Evolutionary conservation across 2,113 vertebrate genomes (phyloP), one percentile per base, ranked within the genome.

Genomic region (Syngnathus scovelli): DNA sequence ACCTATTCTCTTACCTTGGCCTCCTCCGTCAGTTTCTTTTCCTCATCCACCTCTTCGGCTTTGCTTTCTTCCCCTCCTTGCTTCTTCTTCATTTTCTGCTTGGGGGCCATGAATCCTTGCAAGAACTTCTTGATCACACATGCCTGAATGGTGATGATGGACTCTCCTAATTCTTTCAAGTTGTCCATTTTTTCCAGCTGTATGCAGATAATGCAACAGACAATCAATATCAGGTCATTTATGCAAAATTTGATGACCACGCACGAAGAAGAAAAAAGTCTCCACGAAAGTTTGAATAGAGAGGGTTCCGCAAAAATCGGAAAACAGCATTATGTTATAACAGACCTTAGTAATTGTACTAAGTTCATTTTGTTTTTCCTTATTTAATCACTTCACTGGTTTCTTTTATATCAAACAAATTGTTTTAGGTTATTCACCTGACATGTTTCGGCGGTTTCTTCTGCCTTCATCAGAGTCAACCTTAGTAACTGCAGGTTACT

Each of bases 61-160:
- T 95, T 97, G 55, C 91, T 91, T 70, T 96, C 96, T 5, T 94
- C 96, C 16, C 87, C 91, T 43, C 86, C 93, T n/a, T 90, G 90
- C 88, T 92, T 96, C 76, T 88, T 94, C 83, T 92, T 96, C 89
- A 94, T 97, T 58, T 93, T 92, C 83, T 99, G 95, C 74, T 96
- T 99, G 41, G 96, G 97, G 62, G 96, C 97, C 97, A 99, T 99
- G 89, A 99, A 99, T 55, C 97, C 97, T 86, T 99, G 97, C 61
- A 99, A 90, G 85, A 98, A 99, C 87, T 99, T 99, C 83, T 98
- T 96, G 83, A 99, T 93, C 15, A 99, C 93, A 44, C 94, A 93
- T 70, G 93, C 93, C 76, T 99, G 96, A 67, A 99, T 92, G 1
- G 93, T 91, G 81, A 97, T 94, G 83, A 98, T 90, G 70, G 92